Evolutionary conservation across 2,888 invertebrate genomes (phyloP).

Genomic region (Athalia cordata): DNA sequence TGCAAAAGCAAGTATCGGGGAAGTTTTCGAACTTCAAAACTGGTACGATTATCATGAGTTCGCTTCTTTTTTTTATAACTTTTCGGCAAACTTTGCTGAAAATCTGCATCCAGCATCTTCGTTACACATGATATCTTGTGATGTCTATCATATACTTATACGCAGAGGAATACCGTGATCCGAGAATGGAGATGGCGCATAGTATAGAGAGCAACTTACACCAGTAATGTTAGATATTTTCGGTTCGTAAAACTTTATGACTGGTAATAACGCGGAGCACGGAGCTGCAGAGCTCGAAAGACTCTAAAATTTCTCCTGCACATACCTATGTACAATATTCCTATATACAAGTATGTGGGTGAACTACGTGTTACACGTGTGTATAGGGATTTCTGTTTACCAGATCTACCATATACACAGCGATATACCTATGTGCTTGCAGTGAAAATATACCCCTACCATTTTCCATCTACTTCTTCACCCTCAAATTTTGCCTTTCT

Average conservation of each 20-base stretch:
- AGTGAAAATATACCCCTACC: neutral
- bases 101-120: neutral
- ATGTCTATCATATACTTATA: neutral
- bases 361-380: neutral
- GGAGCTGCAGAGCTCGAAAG: slow-evolving; percentile 45
- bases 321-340: slow-evolving; percentile 45
- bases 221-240: slow-evolving; percentile 59
- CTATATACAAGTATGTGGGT: neutral
- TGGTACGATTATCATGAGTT: too few relatives aligned
- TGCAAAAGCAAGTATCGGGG: neutral
- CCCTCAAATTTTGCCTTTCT: slow-evolving; percentile 5
- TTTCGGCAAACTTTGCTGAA: slow-evolving; percentile 7
- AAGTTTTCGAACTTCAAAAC: neutral
- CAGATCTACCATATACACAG: neutral
- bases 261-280: slow-evolving; percentile 53
- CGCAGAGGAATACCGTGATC: slow-evolving; percentile 21
- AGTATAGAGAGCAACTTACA: slow-evolving; percentile 41
- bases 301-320: slow-evolving; percentile 52
- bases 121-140: neutral
- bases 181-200: slow-evolving; percentile 16
- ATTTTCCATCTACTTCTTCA: slow-evolving; percentile 15
- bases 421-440: neutral
- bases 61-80: neutral
- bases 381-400: neutral
- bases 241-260: slow-evolving; percentile 61